Conservation (phyloP, 2,797 vertebrate genomes). For the Smutsia gigantea region DNA sequence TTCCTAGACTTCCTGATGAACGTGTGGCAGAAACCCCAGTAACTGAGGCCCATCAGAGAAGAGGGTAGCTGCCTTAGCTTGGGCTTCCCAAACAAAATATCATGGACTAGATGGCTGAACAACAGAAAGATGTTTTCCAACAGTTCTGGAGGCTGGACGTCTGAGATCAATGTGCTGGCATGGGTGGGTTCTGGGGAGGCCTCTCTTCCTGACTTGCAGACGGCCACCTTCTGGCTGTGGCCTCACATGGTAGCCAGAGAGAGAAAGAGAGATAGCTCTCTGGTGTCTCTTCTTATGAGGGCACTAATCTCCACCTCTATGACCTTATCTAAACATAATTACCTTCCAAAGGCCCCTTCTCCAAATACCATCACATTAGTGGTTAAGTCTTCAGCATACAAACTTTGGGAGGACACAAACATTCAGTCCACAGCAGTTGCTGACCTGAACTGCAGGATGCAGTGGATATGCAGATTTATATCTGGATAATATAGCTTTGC, state of each 20-base stretch:
- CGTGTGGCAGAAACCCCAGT: background rate
- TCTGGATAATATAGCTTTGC: background rate
- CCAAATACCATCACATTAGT: background rate
- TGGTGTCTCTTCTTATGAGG: background rate
- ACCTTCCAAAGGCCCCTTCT: background rate
- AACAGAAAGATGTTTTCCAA: background rate
- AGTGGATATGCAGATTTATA: background rate
- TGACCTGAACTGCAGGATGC: background rate
- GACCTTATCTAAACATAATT: background rate
- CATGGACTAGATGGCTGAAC: background rate
- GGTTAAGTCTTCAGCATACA: background rate
- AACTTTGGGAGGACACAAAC: background rate
- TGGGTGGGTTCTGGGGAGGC: background rate
- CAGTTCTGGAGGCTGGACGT: background rate
- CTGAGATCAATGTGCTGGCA: background rate
- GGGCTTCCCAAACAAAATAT: background rate
- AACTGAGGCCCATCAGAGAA: background rate
- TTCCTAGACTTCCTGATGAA: background rate
- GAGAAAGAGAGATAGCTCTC: background rate
- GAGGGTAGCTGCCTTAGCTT: background rate
- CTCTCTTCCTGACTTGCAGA: background rate
- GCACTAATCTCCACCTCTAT: background rate
- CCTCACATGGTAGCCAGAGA: rapidly evolving
- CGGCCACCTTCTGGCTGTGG: background rate
- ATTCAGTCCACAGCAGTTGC: background rate